Evolutionary conservation across 2,888 invertebrate species (phyloP), one percentile per base, ranked within the genome.

Genomic region (Meiosimyza platycephala): DNA sequence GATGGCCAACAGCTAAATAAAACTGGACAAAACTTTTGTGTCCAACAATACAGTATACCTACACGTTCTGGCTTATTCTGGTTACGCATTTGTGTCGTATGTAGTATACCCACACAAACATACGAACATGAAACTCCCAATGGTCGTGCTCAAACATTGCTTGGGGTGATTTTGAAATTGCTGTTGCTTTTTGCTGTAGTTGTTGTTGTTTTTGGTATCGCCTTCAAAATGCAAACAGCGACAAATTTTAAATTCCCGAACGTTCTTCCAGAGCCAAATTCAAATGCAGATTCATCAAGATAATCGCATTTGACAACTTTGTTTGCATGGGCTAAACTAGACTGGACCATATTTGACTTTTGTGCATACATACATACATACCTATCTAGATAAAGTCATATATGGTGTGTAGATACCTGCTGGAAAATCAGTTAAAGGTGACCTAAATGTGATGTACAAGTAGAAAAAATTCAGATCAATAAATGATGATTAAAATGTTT

Each of bases 251-350:
- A 18, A 52, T 73, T 33, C 60, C 40, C 40, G 48, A 57, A 22
- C 13, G 62, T 59, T 57, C 68, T 64, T 74, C 78, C 78, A 78
- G 77, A 72, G 40, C 9, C 40, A 40, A 80, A 83, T 82, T 84
- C 80, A 81, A 83, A 84, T 83, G 81, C 81, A 82, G 83, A 83
- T 83, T 84, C 84, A 83, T 83, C 83, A 83, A 81, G 83, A 84
- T 83, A 83, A 84, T 83, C 83, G 83, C 79, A 84, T 83, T 83
- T 83, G 81, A 82, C 80, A 83, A 84, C 80, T 84, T 83, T 83
- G 81, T 84, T 59, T 57, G 13, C 51, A 13, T 50, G 47, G 33
- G n/a, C 40, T 40, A 40, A 40, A 40, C 1, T 40, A 9, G 40
- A 40, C 40, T 40, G 40, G 40, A 40, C 40, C 9, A 40, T 40